phyloP scores from a whole-genome alignment of 2,888 invertebrate genomes.

The Meloe dianella region DNA sequence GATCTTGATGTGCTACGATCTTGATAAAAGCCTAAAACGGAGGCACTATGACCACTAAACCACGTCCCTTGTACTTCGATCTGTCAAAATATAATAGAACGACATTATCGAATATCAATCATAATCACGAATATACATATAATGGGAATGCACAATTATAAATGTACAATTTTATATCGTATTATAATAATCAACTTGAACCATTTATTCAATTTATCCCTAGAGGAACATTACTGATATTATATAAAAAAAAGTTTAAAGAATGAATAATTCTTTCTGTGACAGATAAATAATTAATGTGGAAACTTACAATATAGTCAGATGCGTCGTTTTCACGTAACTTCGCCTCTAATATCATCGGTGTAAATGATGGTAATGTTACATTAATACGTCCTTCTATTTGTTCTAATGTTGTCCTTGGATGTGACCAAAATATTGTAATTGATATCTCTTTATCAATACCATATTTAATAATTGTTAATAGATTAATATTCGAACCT shows the following conservation, averaged over 20 bases:
- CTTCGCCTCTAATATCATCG: constrained; percentile 70
- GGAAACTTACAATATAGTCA: constrained; percentile 70
- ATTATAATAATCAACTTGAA: constrained; percentile 38
- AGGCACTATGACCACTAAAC: constrained; percentile 80
- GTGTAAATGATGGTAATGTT: constrained; percentile 75
- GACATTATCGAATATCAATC: constrained; percentile 29
- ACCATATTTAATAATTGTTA: constrained; percentile 63
- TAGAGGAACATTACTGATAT: constrained; percentile 40
- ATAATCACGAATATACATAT: too few relatives aligned
- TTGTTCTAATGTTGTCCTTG: constrained; percentile 70
- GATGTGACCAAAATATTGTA: constrained; percentile 66
- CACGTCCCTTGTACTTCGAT: constrained; percentile 76
- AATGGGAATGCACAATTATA: constrained; percentile 38
- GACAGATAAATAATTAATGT: constrained; percentile 47
- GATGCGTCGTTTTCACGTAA: constrained; percentile 71
- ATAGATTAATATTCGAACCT: constrained; percentile 64
- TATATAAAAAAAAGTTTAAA: constrained; percentile 37
- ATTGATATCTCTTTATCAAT: constrained; percentile 67
- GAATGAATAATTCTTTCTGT: constrained; percentile 35
- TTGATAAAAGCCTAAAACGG: constrained; percentile 74
- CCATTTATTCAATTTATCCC: constrained; percentile 41
- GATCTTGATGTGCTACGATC: constrained; percentile 73
- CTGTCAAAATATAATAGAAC: constrained; percentile 55
- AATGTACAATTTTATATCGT: constrained; percentile 38
- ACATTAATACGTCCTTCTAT: constrained; percentile 75